phyloP scores from a whole-genome alignment of 2,888 invertebrate species.

The Ganaspis brasiliensis region DNA sequence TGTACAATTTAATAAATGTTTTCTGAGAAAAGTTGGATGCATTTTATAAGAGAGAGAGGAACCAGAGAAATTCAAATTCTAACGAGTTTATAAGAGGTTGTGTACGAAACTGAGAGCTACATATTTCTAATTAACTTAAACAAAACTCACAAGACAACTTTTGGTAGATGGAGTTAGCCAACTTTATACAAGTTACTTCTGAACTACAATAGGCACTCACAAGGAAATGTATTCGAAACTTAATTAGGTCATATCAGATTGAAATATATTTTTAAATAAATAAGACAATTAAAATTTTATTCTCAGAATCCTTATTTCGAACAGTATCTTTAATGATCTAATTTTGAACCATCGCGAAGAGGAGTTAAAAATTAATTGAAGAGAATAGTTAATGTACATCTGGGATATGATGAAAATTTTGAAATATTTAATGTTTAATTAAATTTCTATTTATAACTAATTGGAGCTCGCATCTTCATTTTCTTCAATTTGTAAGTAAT shows the following conservation, averaged over 20 bases:
- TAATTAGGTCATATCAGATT: conserved; percentile 19
- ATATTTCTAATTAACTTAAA: conserved; percentile 38
- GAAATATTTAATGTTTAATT: too few species aligned
- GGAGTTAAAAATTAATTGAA: too few species aligned
- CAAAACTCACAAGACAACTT: conserved; percentile 26
- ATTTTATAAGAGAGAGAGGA: neutral
- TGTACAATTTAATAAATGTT: too few species aligned
- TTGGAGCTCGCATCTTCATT: neutral
- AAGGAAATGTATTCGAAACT: conserved; percentile 21
- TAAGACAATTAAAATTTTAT: neutral
- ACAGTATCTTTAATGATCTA: too few species aligned
- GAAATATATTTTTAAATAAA: neutral
- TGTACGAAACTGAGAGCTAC: conserved; percentile 24
- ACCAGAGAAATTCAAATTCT: conserved; percentile 9
- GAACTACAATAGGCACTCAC: conserved; percentile 29
- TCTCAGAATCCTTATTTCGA: too few species aligned
- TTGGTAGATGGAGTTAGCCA: conserved; percentile 31
- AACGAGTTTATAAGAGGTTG: conserved; percentile 32
- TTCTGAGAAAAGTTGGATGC: neutral
- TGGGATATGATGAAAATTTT: too few species aligned
- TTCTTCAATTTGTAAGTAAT: neutral
- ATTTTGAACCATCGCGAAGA: too few species aligned
- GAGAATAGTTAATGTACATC: too few species aligned
- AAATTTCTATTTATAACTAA: neutral
- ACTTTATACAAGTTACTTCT: conserved; percentile 7